Evolutionary conservation across 2,113 vertebrate species (phyloP), one percentile per base, ranked within the genome.

Genomic region (Anguilla japonica): DNA sequence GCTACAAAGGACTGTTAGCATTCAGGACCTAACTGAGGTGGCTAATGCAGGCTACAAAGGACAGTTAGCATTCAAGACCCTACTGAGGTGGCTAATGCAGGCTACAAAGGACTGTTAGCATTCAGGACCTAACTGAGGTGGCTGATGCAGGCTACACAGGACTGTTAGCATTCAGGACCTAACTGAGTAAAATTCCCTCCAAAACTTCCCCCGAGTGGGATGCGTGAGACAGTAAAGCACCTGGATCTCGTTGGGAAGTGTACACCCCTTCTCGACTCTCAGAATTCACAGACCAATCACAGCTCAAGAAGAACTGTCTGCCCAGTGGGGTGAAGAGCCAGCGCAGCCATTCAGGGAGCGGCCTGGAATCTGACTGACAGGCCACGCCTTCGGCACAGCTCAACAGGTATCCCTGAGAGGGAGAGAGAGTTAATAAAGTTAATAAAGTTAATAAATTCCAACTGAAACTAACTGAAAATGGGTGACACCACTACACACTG

Each of bases 261-360:
- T 96, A 99, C n/a, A 98, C 93, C 41, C 95, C 96, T 26, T 97
- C 97, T 84, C 93, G 95, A 0, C 94, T 93, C 84, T 96, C 95
- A 0, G 96, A 96, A 90, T 96, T 98, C 92, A 98, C 96, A 0
- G 97, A 97, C 98, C 98, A 99, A 93, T 98, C 98, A 85, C 97
- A 96, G 83, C 97, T 97, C 92, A 99, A 95, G 93, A 99, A 99
- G 89, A 99, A 99, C 94, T 98, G 97, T 90, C 96, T 94, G 84
- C 97, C 98, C 91, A 99, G 81, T 0, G 98, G 98, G 6, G 98
- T 98, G 93, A 98, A 98, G 83, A 99, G 96, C 98, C 98, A 99
- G 86, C 96, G 96, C 87, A 98, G 89, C 0, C 95, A 96, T 89
- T 99, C 98, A 0, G 97, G 98, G 88, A 97, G 93, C 0, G 95